Conservation (phyloP, 2,113 vertebrate species). For the Geococcyx californianus region DNA sequence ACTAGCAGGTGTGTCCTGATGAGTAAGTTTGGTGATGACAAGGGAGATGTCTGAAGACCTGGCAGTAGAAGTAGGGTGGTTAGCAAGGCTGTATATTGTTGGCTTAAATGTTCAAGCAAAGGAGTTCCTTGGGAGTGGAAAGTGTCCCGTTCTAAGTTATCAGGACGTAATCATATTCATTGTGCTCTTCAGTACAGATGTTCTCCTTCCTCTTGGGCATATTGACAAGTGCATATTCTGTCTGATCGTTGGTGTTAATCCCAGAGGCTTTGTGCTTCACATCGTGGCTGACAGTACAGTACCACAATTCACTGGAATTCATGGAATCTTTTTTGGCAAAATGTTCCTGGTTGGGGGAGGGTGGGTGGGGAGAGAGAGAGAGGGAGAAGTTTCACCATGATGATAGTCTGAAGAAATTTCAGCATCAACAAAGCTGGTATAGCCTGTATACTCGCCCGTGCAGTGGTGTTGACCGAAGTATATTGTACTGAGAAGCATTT, state of each 20-base stretch:
- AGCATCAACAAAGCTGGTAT: rapidly evolving
- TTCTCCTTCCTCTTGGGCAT: neutral
- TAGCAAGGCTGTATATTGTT: neutral
- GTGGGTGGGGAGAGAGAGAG: neutral
- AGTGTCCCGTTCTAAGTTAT: neutral
- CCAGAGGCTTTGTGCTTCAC: neutral
- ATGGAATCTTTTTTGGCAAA: neutral
- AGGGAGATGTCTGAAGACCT: neutral
- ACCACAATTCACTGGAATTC: conserved; percentile 2
- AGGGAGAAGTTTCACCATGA: neutral
- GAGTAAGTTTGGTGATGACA: neutral
- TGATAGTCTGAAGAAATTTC: neutral
- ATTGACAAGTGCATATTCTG: conserved; percentile 36
- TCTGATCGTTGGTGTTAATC: neutral
- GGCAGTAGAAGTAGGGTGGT: neutral
- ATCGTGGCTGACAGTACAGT: conserved; percentile 32
- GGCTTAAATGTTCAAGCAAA: neutral
- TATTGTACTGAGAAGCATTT: rapidly evolving
- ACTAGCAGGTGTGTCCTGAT: neutral
- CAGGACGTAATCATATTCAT: conserved; percentile 62
- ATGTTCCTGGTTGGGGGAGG: neutral
- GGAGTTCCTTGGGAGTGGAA: neutral
- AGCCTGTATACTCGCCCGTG: rapidly evolving
- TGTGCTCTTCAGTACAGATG: neutral
- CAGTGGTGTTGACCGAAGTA: neutral